Conservation (phyloP, 2,797 vertebrate species). For the Naso thynnoides region DNA sequence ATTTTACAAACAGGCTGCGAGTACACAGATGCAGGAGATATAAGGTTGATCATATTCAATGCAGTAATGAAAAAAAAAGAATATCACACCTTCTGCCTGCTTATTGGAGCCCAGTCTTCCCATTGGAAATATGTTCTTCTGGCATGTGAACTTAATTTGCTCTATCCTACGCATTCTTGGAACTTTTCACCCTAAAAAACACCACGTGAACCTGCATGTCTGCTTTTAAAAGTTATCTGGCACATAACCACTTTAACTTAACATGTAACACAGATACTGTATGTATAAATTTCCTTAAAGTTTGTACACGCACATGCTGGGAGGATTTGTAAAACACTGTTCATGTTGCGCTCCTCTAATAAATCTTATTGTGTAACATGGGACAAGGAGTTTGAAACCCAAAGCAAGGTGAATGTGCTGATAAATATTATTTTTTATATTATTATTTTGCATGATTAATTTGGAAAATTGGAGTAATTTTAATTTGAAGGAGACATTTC, state of each 20-base stretch:
- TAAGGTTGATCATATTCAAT: constrained; percentile 18
- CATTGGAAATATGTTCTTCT: constrained; percentile 20
- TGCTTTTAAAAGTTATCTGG: constrained; percentile 13
- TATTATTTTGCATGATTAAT: constrained; percentile 30
- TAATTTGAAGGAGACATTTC: constrained; percentile 10
- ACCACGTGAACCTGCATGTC: neutral
- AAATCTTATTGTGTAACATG: constrained; percentile 14
- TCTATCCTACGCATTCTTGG: neutral
- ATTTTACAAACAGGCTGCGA: constrained; percentile 30
- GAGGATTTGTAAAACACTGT: constrained; percentile 3
- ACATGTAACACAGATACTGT: neutral
- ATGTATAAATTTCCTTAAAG: constrained; percentile 14
- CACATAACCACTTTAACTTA: neutral
- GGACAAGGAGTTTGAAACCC: neutral
- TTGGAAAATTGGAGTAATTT: constrained; percentile 9
- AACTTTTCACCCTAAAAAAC: neutral
- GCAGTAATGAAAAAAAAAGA: constrained; percentile 34
- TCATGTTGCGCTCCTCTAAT: constrained; percentile 13
- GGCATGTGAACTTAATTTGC: constrained; percentile 16
- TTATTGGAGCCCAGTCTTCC: constrained; percentile 3
- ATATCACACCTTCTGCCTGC: constrained; percentile 16
- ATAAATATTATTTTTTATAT: constrained; percentile 31
- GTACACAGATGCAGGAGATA: constrained; percentile 25
- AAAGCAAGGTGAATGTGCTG: neutral
- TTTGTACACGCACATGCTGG: neutral